Evolutionary conservation across 2,797 vertebrate genomes (phyloP), one percentile per base, ranked within the genome.

Genomic region (Lutjanus campechanus): DNA sequence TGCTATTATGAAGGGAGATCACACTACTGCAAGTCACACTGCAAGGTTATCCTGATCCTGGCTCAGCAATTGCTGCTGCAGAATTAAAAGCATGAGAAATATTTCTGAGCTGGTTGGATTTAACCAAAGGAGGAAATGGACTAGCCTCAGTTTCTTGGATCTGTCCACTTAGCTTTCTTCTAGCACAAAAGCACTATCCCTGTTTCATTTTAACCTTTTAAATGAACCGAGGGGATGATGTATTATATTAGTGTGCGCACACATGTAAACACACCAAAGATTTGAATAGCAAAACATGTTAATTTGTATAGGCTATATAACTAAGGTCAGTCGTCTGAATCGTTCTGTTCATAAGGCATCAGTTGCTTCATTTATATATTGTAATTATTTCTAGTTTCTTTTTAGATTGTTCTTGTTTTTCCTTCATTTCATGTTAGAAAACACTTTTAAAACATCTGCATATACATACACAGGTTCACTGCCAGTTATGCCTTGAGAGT

Each of bases 61-160:
- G 80, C 72, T 71, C 60, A 78, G 70, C 55, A 44, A 50, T 61
- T 22, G 70, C 87, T 77, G 68, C 85, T 86, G 77, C 73, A 91
- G 83, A 91, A 89, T 93, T 85, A 84, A 83, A 92, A 93, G 87
- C 85, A 92, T 85, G 90, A 90, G 5, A 92, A 92, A 79, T 90
- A 94, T 93, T 88, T 87, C 79, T 76, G 60, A 83, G 64, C 68
- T 79, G 82, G 75, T 89, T 20, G 25, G 56, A 85, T 71, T 88
- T 84, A 84, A 91, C 87, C 88, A 87, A 71, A 85, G 58, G 61
- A 85, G 83, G 85, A 90, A 84, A 79, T 83, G 22, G 77, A 87
- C 56, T 54, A 25, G 78, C 71, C 69, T 72, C n/a, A 58, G 36
- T 72, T 79, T 85, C 46, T 73, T 56, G 44, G n/a, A 59, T 82